Base-by-base conservation (phyloP, 2,888 invertebrate species). In the Mesorhabditis belari region DNA sequence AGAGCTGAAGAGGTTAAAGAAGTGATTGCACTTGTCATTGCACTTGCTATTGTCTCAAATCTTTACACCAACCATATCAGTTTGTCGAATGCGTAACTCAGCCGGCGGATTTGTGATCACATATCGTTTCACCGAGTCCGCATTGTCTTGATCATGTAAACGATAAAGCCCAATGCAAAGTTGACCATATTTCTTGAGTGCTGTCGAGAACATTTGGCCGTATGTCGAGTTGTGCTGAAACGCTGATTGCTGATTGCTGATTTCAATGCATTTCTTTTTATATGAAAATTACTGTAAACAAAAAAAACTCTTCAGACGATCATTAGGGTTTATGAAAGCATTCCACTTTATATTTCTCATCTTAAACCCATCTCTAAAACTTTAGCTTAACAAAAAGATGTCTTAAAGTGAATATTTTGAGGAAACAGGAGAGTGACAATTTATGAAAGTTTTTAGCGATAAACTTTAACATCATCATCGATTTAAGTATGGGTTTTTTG, bases 91-190 rank as follows among this genome's bases (percentile, higher is more conserved):
- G 74, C 90, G 89, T 85, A 99, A 93, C 85, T 98, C 95, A 84
- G 94, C 93, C 60, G 96, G 94, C 80, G 98, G 98, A 87, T 98
- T 99, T 60, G 98, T 98, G 84, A 99, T 96, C 83, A 99, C 98
- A 85, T 96, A 99, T 83, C 98, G 88, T 85, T 98, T 98, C 83
- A 92, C 92, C 81, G 90, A 94, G 63, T 94, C 93, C 9, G 76
- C 69, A 28, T 71, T 73, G 55, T 73, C 73, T 29, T 66, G 67
- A 51, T 73, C 73, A 28, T 73, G 73, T 4, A 73, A 51, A 27
- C 73, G 88, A 86, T 98, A 98, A 75, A 99, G 87, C 79, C 98
- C 98, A 83, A 99, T 95, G 85, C 96, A 98, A 80, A 98, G 87
- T 90, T 99, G 95, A 80, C 96, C 95, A 84, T 94, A 94, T 74